Conservation (phyloP, 1,140 invertebrate genomes). For the Lerema accius region DNA sequence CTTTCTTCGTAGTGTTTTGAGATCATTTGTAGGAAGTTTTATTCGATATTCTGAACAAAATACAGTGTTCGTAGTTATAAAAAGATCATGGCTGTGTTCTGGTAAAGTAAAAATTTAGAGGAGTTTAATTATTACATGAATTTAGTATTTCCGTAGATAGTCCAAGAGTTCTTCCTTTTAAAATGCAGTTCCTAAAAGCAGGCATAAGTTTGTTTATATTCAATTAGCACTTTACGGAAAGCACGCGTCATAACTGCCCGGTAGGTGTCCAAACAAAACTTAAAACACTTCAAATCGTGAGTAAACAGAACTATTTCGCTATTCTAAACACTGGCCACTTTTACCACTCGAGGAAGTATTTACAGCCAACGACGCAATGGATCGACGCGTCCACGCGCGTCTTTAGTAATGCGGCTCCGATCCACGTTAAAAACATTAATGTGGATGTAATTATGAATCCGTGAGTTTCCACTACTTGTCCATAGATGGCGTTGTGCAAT, state of each 20-base stretch:
- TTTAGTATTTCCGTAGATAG: too few species aligned
- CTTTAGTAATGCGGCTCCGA: background rate
- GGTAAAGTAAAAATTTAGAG: too few species aligned
- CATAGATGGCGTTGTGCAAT: background rate
- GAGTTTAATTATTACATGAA: too few species aligned
- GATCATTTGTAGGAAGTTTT: too few species aligned
- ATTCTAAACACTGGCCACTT: background rate
- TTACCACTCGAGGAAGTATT: background rate
- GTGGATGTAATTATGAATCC: background rate
- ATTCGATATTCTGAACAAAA: too few species aligned
- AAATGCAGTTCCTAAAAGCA: too few species aligned
- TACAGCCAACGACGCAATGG: too few species aligned
- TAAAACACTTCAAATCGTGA: slow-evolving; percentile 22
- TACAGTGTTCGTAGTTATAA: too few species aligned
- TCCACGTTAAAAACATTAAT: background rate
- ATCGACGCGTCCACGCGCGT: background rate
- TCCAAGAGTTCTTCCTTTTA: too few species aligned
- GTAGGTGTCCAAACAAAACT: slow-evolving; percentile 19
- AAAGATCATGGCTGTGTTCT: too few species aligned
- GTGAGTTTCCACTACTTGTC: background rate
- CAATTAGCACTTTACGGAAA: background rate
- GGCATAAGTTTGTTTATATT: slow-evolving; percentile 5
- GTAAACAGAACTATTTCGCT: slow-evolving; percentile 15
- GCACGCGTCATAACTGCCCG: background rate
- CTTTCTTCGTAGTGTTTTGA: too few species aligned